Conservation (phyloP, 2,888 invertebrate species). For the Bugula neritina region DNA sequence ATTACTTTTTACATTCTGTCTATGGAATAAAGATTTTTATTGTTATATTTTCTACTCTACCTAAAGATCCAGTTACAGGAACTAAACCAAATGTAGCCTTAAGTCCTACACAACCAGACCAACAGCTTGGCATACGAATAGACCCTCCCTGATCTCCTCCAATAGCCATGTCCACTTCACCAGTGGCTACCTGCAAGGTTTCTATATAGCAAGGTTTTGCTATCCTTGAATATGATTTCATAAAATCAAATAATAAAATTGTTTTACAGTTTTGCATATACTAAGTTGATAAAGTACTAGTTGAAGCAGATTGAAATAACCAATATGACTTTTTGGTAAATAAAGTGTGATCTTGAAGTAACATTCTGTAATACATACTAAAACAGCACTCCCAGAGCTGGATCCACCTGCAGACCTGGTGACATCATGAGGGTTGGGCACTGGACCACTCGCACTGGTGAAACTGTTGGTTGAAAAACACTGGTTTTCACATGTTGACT, state of each 20-base stretch:
- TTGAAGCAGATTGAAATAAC: too few species aligned
- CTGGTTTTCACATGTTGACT: conserved; percentile 42
- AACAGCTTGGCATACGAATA: conserved; percentile 29
- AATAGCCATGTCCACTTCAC: conserved; percentile 32
- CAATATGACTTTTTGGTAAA: too few species aligned
- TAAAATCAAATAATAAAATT: too few species aligned
- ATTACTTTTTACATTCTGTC: too few species aligned
- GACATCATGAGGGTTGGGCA: conserved; percentile 39
- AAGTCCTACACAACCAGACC: conserved; percentile 31
- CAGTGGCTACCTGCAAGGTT: conserved; percentile 29
- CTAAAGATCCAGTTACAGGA: conserved; percentile 30
- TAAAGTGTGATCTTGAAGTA: too few species aligned
- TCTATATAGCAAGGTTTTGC: too few species aligned
- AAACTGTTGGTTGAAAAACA: conserved; percentile 41
- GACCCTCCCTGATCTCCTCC: conserved; percentile 32
- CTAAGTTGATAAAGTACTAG: too few species aligned
- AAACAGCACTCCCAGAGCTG: conserved; percentile 41
- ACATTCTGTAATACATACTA: too few species aligned
- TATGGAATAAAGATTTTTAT: too few species aligned
- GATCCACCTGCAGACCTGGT: conserved; percentile 41
- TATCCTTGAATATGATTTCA: too few species aligned
- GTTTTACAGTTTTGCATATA: too few species aligned
- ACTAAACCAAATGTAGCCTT: conserved; percentile 32
- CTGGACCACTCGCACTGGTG: conserved; percentile 38
- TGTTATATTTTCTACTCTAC: too few species aligned